phyloP scores from a whole-genome alignment of 2,888 invertebrate species.

The Thalpophila matura region DNA sequence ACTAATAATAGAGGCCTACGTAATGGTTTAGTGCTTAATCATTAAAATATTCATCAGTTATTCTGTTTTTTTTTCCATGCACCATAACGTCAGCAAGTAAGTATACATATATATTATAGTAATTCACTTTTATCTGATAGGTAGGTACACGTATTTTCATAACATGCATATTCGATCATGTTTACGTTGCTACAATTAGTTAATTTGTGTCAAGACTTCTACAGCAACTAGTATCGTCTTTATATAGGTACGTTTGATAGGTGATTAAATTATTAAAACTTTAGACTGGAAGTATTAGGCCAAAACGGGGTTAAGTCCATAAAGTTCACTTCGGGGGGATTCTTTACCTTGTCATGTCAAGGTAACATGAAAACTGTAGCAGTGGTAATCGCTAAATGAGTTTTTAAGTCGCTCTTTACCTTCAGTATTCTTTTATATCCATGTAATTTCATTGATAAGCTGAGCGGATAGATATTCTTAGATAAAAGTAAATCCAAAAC shows the following conservation, averaged over 20 bases:
- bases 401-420: conserved; percentile 34
- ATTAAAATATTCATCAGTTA: conserved; percentile 35
- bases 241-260: too few species aligned
- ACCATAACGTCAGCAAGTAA: not conserved
- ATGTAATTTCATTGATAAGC: conserved; percentile 7
- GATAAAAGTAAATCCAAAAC: conserved; percentile 14
- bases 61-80: conserved; percentile 19
- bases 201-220: not conserved
- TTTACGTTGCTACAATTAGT: not conserved
- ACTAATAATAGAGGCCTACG: conserved; percentile 60
- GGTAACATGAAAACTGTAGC: conserved; percentile 26
- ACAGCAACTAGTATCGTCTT: not conserved
- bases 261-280: not conserved
- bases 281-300: not conserved
- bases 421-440: conserved; percentile 18
- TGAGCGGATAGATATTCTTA: not conserved
- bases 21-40: conserved; percentile 43
- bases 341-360: conserved; percentile 30
- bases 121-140: conserved; percentile 13
- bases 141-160: conserved; percentile 5
- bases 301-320: conserved; percentile 8
- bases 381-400: conserved; percentile 26
- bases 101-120: too few species aligned
- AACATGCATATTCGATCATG: not conserved
- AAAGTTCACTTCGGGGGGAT: not conserved